Percentiles rank a stretch among this genome's conserved stretches.
These are phyloP conservation scores for Gymnobelideus leadbeateri DNA, from an alignment of 2,113 vertebrate species.

Conservation along the genomic window DNA sequence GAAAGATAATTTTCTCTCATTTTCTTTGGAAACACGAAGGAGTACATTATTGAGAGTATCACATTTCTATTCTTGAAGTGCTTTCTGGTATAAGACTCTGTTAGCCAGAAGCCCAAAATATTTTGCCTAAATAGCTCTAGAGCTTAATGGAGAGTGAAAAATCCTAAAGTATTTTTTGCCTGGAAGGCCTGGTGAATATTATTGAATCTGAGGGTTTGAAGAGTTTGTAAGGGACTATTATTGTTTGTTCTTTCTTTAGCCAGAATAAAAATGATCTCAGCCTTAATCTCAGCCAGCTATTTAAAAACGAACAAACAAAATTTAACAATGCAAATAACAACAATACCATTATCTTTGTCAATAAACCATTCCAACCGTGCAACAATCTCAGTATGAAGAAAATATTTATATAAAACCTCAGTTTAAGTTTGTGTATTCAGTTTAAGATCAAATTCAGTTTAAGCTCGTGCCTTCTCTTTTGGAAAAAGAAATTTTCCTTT, in stretches of 20 bases:
- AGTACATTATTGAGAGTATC: background rate
- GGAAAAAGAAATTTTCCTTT: background rate
- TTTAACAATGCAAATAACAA: background rate
- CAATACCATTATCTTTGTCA: background rate
- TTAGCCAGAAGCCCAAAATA: slow-evolving; percentile 27
- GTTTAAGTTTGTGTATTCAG: background rate
- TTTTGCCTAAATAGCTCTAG: background rate
- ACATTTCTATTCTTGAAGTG: background rate
- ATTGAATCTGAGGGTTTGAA: background rate
- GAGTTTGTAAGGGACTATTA: background rate
- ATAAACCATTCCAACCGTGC: background rate
- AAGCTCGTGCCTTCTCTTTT: background rate
- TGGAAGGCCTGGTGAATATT: slow-evolving; percentile 11
- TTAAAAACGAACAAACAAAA: background rate
- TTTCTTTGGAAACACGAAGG: background rate
- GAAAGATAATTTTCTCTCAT: background rate
- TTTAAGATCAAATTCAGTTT: background rate
- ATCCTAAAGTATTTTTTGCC: slow-evolving; percentile 23
- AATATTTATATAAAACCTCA: background rate
- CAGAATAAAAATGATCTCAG: slow-evolving; percentile 1
- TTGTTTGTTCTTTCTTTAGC: slow-evolving; percentile 36
- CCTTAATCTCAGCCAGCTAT: background rate
- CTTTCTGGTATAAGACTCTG: background rate
- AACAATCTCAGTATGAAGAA: background rate
- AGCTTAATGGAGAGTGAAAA: background rate